phyloP scores from a whole-genome alignment of 2,797 vertebrate species.

The Balearica regulorum region DNA sequence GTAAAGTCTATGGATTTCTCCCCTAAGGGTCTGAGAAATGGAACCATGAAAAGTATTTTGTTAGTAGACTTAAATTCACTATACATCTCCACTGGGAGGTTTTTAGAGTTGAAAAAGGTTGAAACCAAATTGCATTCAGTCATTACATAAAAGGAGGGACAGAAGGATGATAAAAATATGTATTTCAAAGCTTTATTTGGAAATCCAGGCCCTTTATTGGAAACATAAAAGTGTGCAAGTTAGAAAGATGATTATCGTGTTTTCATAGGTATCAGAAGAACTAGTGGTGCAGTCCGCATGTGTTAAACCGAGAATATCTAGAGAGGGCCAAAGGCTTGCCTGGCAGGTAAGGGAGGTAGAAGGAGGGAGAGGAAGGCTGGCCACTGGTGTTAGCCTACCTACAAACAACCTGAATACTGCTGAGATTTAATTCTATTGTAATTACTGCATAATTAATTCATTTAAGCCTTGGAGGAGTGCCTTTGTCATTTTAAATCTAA shows the following conservation, averaged over 20 bases:
- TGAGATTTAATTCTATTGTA: neutral
- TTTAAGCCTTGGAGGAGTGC: neutral
- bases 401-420: neutral
- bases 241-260: neutral
- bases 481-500: neutral
- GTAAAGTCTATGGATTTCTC: neutral
- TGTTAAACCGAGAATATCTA: neutral
- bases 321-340: neutral
- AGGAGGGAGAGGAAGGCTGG: neutral
- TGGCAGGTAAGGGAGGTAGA: neutral
- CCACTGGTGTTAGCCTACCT: neutral
- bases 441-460: neutral
- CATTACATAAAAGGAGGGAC: neutral
- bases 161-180: neutral
- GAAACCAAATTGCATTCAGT: neutral
- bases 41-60: neutral
- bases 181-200: neutral
- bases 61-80: neutral
- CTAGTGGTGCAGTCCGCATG: neutral
- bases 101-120: neutral
- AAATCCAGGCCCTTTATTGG: neutral
- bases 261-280: neutral
- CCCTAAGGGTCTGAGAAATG: neutral
- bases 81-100: neutral
- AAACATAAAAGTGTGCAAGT: neutral